Percentiles rank a stretch among this genome's conserved stretches.
Conservation (phyloP, 2,888 invertebrate species). For the Saturnia pavonia region DNA sequence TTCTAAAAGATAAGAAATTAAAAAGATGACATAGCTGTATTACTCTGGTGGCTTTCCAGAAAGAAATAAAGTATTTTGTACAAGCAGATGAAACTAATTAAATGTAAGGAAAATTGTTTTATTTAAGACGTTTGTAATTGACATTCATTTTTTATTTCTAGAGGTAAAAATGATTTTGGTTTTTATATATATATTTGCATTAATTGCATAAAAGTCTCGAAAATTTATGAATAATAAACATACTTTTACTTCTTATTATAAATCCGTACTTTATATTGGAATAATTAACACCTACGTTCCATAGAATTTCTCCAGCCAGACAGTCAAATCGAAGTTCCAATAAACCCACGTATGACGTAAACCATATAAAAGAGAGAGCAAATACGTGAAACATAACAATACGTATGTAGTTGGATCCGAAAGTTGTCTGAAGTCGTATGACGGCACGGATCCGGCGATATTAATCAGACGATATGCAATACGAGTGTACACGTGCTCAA, state of each 20-base stretch:
- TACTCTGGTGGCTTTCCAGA: constrained; percentile 13
- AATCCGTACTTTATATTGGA: background rate
- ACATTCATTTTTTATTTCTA: background rate
- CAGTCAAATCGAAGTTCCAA: background rate
- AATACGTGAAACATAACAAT: constrained; percentile 31
- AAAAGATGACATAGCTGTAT: constrained; percentile 29
- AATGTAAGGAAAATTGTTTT: constrained; percentile 11
- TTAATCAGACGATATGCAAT: constrained; percentile 74
- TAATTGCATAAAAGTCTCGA: too few relatives aligned
- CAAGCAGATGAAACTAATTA: constrained; percentile 16
- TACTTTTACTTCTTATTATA: background rate
- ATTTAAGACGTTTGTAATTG: background rate
- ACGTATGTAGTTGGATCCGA: constrained; percentile 45
- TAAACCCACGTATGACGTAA: constrained; percentile 1
- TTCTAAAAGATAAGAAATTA: constrained; percentile 42
- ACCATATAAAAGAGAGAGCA: constrained; percentile 26
- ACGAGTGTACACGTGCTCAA: constrained; percentile 59
- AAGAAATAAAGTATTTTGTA: constrained; percentile 6
- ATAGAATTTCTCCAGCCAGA: background rate
- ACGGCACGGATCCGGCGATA: constrained; percentile 53
- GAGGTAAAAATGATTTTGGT: background rate
- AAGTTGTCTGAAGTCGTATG: constrained; percentile 65
- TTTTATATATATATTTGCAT: background rate
- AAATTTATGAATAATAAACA: background rate
- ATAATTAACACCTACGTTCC: background rate